A percentile compares a stretch with the other conserved stretches of the same genome.
These are phyloP conservation scores for Bambusicola thoracicus DNA, from an alignment of 2,113 vertebrate genomes.

Conservation along the genomic window DNA sequence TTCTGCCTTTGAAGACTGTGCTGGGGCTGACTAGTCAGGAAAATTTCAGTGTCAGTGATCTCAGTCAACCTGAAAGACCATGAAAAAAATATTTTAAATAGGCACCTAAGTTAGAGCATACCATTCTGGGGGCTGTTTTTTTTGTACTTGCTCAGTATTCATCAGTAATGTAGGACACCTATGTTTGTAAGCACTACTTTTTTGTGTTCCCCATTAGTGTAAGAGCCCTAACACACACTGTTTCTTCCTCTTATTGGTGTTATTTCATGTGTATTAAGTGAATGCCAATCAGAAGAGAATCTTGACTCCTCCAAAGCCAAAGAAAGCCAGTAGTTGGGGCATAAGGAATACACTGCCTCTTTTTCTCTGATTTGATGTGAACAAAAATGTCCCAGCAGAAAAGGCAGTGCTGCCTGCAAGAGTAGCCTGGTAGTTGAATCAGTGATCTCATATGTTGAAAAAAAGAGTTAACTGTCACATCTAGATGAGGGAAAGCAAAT, in stretches of 20 bases:
- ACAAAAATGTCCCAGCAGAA: not conserved
- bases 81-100: not conserved
- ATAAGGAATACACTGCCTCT: not conserved
- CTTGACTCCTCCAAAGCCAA: not conserved
- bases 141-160: not conserved
- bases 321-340: not conserved
- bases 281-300: not conserved
- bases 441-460: not conserved
- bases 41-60: slow-evolving; percentile 7
- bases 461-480: not conserved
- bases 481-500: not conserved
- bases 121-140: not conserved
- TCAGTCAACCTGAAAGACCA: slow-evolving; percentile 1
- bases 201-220: not conserved
- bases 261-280: not conserved
- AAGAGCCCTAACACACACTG: not conserved
- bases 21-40: not conserved
- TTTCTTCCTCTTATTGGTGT: not conserved
- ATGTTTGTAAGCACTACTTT: not conserved
- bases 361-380: not conserved
- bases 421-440: not conserved
- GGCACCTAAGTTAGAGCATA: not conserved
- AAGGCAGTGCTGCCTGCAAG: not conserved
- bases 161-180: not conserved
- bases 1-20: slow-evolving; percentile 42